Evolutionary conservation across 1,140 invertebrate genomes (phyloP), one percentile per base, ranked within the genome.

Genomic region (Neodiprion virginianus): DNA sequence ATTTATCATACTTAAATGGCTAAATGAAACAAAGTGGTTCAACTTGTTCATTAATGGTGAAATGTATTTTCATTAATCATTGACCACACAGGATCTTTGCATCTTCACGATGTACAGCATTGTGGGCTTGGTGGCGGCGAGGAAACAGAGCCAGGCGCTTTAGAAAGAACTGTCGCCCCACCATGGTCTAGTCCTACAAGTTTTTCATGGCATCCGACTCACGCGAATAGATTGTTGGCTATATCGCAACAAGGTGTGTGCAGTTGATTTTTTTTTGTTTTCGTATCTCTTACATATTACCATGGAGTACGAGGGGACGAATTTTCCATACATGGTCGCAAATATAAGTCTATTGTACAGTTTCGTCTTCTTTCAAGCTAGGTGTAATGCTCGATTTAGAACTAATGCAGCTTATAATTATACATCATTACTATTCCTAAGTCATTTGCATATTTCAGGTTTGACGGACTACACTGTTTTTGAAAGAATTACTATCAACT

Each of bases 101-200:
- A 93, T 79, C 87, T 97, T 17, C 95, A 95, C 85, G 95, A 97
- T 86, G 93, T 97, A 71, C 93, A 96, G 80, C 93, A 95, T 76
- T 91, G 92, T 71, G 90, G 93, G 17, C 88, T 91, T 75, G 91
- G 91, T 67, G 91, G 88, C 80, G 82, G 84, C 61, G 92, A 95
- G 81, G 94, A 95, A 80, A 90, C 92, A n/a, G 94, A 94, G 80
- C 93, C 94, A 7, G 91, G 92, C 53, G 91, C 93, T 70, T 84
- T 96, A 72, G 95, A 96, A 87, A 91, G 95, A 82, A 91, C 91
- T 73, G 90, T 94, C 70, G 84, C 88, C 61, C 91, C 92, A 72
- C 88, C 89, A 8, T 88, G 88, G 81, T 83, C 85, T 1, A 86
- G 83, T 80, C 84, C 89, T 49, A 90, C 93, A 9, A 93, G 95